Base-by-base conservation (phyloP, 2,888 invertebrate genomes). In the Erannis defoliaria region DNA sequence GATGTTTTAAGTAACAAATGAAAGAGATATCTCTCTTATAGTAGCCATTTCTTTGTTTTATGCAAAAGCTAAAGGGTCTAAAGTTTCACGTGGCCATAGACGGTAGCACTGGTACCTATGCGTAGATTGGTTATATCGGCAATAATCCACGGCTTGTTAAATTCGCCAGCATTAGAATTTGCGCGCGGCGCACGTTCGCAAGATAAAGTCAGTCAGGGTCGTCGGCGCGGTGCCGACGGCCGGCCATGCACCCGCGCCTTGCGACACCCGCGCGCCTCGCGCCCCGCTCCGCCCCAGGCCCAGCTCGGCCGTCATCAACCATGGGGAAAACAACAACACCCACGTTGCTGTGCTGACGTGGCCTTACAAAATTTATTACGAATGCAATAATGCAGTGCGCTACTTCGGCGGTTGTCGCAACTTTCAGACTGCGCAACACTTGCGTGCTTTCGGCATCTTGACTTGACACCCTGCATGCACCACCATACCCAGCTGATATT, bases 151-250 rank as follows among this genome's bases (percentile, higher is more conserved):
- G 76, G 80, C 79, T 82, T 81, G 85, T 84, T 84, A 82, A 88
- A 89, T 89, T 90, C 77, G 88, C 88, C 78, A 87, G 86, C 83
- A 84, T 89, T 90, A 91, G 92, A 90, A 90, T 92, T 91, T 88
- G 92, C 90, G 90, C 89, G 84, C 90, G 82, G 83, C 84, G 88
- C 91, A 89, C 90, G 90, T 89, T 90, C 82, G 88, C 84, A 85
- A 90, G 90, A 89, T 91, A 93, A 26, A 92, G 92, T 93, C 89
- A 92, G 93, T 93, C 93, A 93, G 92, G 92, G 93, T 92, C 92
- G 92, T 92, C 92, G 92, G 75, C 78, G 85, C 88, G 89, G 91
- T 89, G 92, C 92, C 91, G 92, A 90, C 85, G 92, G 85, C 90
- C 92, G 92, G 90, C 93, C 93, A 78, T 92, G 92, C 90, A 90